These are phyloP conservation scores for Rhagium mordax DNA, from an alignment of 2,888 invertebrate genomes.

Conservation along the genomic window DNA sequence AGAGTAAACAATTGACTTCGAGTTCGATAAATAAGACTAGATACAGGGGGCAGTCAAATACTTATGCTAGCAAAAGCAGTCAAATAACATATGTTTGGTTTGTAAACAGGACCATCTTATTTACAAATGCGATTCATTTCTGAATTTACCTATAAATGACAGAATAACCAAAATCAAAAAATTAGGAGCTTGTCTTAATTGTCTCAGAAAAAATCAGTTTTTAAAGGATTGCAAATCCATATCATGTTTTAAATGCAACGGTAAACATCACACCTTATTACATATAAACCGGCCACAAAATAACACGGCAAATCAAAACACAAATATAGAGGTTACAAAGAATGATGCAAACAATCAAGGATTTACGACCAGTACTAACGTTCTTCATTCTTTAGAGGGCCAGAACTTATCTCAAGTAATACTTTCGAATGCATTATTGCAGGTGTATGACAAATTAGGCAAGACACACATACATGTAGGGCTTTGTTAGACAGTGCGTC, in stretches of 20 bases:
- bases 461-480: conserved; percentile 8
- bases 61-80: not conserved
- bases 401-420: not conserved
- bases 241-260: not conserved
- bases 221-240: not conserved
- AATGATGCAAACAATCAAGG: not conserved
- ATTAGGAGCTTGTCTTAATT: not conserved
- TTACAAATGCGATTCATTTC: not conserved
- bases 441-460: not conserved
- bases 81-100: not conserved
- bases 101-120: not conserved
- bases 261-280: not conserved
- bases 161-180: not conserved
- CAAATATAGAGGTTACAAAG: not conserved
- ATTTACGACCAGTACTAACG: not conserved
- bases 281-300: not conserved
- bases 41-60: not conserved
- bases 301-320: not conserved
- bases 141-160: not conserved
- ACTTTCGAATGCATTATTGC: not conserved
- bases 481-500: not conserved
- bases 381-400: not conserved
- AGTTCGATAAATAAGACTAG: not conserved
- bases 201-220: not conserved
- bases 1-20: not conserved